These are phyloP conservation scores for Salvator merianae DNA, from an alignment of 2,113 vertebrate species.

Conservation along the genomic window DNA sequence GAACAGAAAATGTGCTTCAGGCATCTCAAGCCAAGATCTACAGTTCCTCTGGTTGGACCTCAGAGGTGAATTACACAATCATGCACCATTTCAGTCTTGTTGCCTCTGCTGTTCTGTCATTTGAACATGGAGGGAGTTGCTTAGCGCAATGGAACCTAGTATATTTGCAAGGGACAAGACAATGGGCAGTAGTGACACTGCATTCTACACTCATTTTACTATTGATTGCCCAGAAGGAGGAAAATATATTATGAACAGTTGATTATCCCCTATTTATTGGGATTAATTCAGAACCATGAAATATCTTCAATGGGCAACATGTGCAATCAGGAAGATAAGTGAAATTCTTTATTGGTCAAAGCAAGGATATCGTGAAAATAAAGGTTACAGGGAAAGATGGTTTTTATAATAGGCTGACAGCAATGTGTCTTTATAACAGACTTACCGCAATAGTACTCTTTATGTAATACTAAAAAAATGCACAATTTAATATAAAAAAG, in stretches of 20 bases:
- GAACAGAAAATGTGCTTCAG: conserved; percentile 15
- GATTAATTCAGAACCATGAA: not conserved
- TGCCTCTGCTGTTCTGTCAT: not conserved
- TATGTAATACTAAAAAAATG: not conserved
- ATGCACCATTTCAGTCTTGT: not conserved
- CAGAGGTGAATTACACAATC: not conserved
- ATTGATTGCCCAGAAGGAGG: not conserved
- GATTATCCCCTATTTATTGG: conserved; percentile 2
- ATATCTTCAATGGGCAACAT: not conserved
- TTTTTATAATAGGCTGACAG: not conserved
- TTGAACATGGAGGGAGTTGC: not conserved
- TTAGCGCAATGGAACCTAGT: not conserved
- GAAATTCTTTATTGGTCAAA: not conserved
- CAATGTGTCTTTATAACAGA: not conserved
- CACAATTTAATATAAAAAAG: conserved; percentile 25
- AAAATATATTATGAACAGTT: not conserved
- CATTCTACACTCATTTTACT: conserved; percentile 15
- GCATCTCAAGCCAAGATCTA: conserved; percentile 37
- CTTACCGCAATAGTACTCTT: not conserved
- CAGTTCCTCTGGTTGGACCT: conserved; percentile 1
- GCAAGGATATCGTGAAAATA: not conserved
- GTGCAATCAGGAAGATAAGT: rapidly evolving
- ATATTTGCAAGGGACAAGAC: not conserved
- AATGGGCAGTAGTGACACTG: not conserved
- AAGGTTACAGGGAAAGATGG: not conserved